Evolutionary conservation across 2,888 invertebrate species (phyloP), one percentile per base, ranked within the genome.

Genomic region (Cistogaster globosa): DNA sequence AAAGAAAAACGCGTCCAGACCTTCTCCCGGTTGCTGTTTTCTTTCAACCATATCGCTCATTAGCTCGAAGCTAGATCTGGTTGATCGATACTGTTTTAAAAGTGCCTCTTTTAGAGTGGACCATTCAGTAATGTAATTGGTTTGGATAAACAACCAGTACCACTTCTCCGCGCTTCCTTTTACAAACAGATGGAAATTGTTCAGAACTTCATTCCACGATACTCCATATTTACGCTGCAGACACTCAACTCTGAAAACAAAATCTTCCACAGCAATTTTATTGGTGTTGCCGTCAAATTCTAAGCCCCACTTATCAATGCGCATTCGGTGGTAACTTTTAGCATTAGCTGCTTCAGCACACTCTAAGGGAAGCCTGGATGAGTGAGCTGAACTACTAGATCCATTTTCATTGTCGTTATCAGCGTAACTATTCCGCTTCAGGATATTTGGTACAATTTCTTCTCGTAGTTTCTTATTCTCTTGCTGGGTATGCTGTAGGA

Each of bases 111-210:
- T n/a, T 12, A 69, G 18, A 20, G 48, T 42, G 3, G 51, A 11
- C 78, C 78, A 78, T 38, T 62, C 53, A 11, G 26, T 14, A 1
- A 69, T 26, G 0, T 42, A 14, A n/a, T 48, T 62, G 1, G 60
- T 62, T n/a, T 69, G 42, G 1, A 38, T 38, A 3, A 38, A 60
- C 3, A 60, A 18, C 60, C 60, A 60, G 16, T 65, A 77, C 77
- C 77, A 68, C 6, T 68, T 42, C 9, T 26, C 18, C 0, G 67
- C 76, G 1, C 20, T 14, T 22, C 76, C 76, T 16, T 38, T 14
- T 4, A 77, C 48, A 2, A 77, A 38, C 7, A 45, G 32, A 20
- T 77, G 76, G 16, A 77, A 77, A 32, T 77, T 57, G 22, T 20
- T 68, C 8, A 51, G 20, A 7, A 77, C 60, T 22, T 77, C 67